Base-by-base conservation (phyloP, 2,888 invertebrate genomes). In the Lasioglossum pauxillum region DNA sequence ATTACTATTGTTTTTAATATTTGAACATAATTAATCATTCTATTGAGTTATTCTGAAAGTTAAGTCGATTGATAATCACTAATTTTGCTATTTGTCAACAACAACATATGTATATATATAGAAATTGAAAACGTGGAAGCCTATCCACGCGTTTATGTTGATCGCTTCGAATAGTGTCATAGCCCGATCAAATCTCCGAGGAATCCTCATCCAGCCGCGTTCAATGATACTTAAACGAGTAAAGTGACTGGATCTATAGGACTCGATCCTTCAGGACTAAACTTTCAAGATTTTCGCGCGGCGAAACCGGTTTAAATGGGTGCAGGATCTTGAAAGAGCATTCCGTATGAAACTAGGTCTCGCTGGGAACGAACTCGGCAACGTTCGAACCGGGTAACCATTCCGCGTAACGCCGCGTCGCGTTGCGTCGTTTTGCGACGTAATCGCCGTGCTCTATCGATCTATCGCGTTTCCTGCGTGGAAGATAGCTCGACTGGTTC, bases 401-500 rank as follows among this genome's bases (percentile, higher is more conserved):
- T 53, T 75, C 12, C 73, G 4, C 49, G 74, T 41, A 46, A 46
- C 16, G 46, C 53, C 49, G 41, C 27, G 35, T 44, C 53, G n/a
- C 57, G 57, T 57, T 2, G 46, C 31, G 44, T 76, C 44, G 64
- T 60, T 69, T 78, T n/a, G 57, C 69, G 38, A 75, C 69, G 49
- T 73, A 71, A 49, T 75, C 71, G 74, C 35, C 72, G 49, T 31
- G 46, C n/a, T 41, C 19, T 41, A 82, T 78, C 82, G 82, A 84
- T 75, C 60, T 75, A 44, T 46, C 73, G 72, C 69, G 64, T n/a
- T 77, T 41, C 35, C 46, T 5, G 10, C 41, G 38, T 38, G 16
- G 27, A 81, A 73, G 35, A 73, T 73, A 27, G 49, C 44, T 35
- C 57, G 38, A 38, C n/a, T 27, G 38, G 49, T 53, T 67, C 60